These are phyloP conservation scores for Sphenopsis melanotis DNA, from an alignment of 2,797 vertebrate genomes.

Conservation along the genomic window DNA sequence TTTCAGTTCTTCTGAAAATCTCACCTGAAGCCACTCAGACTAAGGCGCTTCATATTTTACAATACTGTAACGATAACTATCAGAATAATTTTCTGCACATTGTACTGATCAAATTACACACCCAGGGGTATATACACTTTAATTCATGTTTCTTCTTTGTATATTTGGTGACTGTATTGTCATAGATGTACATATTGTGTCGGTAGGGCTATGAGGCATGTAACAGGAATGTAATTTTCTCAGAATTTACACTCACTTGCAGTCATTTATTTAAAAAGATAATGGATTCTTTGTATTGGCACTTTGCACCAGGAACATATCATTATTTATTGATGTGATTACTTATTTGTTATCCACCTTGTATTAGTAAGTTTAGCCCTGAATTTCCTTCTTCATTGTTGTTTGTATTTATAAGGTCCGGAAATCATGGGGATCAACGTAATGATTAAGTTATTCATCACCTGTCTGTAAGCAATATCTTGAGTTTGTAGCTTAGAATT, in stretches of 20 bases:
- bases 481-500: conserved; percentile 92
- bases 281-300: conserved; percentile 96
- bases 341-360: conserved; percentile 82
- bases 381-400: conserved; percentile 95
- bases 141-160: conserved; percentile 92
- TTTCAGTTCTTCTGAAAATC: conserved; percentile 67
- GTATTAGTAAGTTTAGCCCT: conserved; percentile 87
- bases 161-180: conserved; percentile 99
- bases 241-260: conserved; percentile 89
- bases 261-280: conserved; percentile 89
- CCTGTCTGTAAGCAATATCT: conserved; percentile 98
- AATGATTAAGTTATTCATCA: conserved; percentile 95
- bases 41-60: conserved; percentile 85
- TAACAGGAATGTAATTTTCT: conserved; percentile 89
- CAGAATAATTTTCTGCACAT: conserved; percentile 73
- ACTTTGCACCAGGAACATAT: conserved; percentile 98
- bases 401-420: conserved; percentile 93
- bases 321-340: conserved; percentile 96
- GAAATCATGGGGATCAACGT: conserved; percentile 83
- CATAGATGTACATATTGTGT: conserved; percentile 99
- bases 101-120: conserved; percentile 73
- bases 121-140: conserved; percentile 80
- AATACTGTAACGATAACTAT: conserved; percentile 82
- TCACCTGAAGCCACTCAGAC: conserved; percentile 71
- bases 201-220: conserved; percentile 91